phyloP scores from a whole-genome alignment of 2,113 vertebrate genomes.

The Fulica atra region DNA sequence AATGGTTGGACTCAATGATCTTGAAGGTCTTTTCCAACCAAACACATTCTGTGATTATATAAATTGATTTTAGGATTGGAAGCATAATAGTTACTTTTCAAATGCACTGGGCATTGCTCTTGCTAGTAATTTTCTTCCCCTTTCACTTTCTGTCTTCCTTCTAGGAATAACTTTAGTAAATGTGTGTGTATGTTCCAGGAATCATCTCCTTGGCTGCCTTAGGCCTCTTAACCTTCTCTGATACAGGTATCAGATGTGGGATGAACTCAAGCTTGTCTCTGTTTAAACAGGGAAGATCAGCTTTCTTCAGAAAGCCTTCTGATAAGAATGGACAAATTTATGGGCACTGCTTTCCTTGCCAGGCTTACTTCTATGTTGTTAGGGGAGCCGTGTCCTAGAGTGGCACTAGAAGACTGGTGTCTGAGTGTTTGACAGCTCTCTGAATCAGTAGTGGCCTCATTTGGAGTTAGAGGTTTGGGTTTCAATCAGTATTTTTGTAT shows the following conservation, averaged over 20 bases:
- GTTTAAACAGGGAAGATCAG: neutral
- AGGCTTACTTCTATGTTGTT: neutral
- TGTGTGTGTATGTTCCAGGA: neutral
- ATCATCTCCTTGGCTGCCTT: neutral
- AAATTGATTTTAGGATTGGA: neutral
- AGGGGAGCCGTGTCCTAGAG: neutral
- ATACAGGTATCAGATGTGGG: fast-evolving
- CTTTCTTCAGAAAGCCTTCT: neutral
- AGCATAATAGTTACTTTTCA: neutral
- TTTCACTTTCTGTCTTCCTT: neutral
- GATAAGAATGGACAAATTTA: neutral
- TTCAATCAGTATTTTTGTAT: neutral
- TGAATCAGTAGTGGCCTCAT: neutral
- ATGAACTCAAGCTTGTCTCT: neutral
- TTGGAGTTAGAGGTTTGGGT: neutral
- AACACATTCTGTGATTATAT: too few relatives aligned
- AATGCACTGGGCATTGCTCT: neutral
- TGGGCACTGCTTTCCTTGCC: neutral
- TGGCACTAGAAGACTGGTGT: neutral
- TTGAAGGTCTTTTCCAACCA: too few relatives aligned
- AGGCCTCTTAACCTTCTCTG: neutral
- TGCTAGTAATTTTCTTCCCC: neutral
- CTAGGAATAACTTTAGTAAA: neutral
- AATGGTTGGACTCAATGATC: too few relatives aligned
- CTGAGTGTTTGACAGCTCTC: neutral